Evolutionary conservation across 1,140 invertebrate species (phyloP).

Genomic region (Drosophila novamexicana): DNA sequence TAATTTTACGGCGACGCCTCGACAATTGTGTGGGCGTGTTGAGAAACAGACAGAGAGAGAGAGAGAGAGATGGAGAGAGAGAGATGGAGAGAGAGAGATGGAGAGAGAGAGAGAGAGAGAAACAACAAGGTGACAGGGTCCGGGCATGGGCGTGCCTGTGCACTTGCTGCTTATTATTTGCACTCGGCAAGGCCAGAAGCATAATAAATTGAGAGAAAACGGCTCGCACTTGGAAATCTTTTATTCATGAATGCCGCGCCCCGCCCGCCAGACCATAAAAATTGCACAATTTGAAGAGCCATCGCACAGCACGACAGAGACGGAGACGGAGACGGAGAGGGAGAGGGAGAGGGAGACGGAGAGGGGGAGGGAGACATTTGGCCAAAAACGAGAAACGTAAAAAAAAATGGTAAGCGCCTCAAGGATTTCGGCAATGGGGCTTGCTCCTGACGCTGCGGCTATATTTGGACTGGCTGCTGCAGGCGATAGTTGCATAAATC

Average conservation of each 20-base stretch:
- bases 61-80: background rate
- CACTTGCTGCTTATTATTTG: conserved; percentile 81
- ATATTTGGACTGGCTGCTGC: conserved; percentile 49
- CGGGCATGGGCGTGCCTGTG: conserved; percentile 56
- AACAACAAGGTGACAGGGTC: conserved; percentile 41
- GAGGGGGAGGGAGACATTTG: conserved; percentile 55
- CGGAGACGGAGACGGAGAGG: background rate
- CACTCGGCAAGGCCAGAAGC: conserved; percentile 75
- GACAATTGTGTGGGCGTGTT: conserved; percentile 71
- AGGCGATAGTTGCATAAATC: conserved; percentile 83
- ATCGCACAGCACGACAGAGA: conserved; percentile 1
- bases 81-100: background rate
- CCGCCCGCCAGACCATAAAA: conserved; percentile 51
- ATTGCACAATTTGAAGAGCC: conserved; percentile 78
- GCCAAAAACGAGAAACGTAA: conserved; percentile 17
- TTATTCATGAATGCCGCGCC: conserved; percentile 74
- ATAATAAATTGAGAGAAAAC: conserved; percentile 67
- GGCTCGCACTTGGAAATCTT: conserved; percentile 63
- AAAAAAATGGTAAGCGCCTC: conserved; percentile 53
- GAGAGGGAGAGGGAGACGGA: background rate
- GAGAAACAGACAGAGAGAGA: background rate
- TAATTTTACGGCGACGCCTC: conserved; percentile 63
- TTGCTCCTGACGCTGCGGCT: conserved; percentile 4
- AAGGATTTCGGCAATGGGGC: conserved; percentile 75
- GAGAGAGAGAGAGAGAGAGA: too few relatives aligned